Conservation (phyloP, 1,140 invertebrate species). For the Drosophila carrolli region DNA sequence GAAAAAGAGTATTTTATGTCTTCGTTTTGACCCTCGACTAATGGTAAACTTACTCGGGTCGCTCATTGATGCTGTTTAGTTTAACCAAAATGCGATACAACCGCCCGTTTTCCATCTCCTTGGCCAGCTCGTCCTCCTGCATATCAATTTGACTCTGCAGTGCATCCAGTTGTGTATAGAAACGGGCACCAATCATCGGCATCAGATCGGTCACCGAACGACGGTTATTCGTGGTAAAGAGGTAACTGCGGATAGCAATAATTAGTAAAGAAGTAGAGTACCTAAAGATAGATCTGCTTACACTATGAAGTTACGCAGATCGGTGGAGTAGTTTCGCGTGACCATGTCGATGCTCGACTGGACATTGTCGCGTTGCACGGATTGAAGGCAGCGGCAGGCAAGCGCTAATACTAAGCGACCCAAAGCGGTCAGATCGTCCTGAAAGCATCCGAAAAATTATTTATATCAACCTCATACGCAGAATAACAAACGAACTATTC, state of each 20-base stretch:
- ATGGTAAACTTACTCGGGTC: conserved; percentile 90
- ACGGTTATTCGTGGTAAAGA: conserved; percentile 89
- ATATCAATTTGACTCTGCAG: conserved; percentile 94
- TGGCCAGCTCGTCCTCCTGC: conserved; percentile 95
- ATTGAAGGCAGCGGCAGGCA: conserved; percentile 95
- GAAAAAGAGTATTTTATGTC: too few relatives aligned
- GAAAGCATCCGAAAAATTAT: conserved; percentile 59
- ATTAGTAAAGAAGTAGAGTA: not conserved
- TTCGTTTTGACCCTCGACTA: not conserved
- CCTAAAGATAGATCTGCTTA: conserved; percentile 85
- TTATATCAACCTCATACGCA: too few relatives aligned
- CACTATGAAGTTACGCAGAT: conserved; percentile 97
- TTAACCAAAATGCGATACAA: conserved; percentile 96
- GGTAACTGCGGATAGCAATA: conserved; percentile 87
- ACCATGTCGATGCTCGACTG: conserved; percentile 95
- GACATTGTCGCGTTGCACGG: conserved; percentile 93
- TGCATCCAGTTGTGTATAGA: conserved; percentile 97
- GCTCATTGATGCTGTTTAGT: conserved; percentile 95
- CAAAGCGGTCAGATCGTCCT: conserved; percentile 96
- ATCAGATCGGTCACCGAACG: conserved; percentile 97
- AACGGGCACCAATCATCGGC: conserved; percentile 99
- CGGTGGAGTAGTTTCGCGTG: conserved; percentile 94
- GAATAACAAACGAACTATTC: not conserved
- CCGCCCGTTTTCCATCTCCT: conserved; percentile 97
- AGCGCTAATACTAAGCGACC: conserved; percentile 96